These are phyloP conservation scores for Ptychoptera albimana DNA, from an alignment of 2,888 invertebrate species.

Conservation along the genomic window DNA sequence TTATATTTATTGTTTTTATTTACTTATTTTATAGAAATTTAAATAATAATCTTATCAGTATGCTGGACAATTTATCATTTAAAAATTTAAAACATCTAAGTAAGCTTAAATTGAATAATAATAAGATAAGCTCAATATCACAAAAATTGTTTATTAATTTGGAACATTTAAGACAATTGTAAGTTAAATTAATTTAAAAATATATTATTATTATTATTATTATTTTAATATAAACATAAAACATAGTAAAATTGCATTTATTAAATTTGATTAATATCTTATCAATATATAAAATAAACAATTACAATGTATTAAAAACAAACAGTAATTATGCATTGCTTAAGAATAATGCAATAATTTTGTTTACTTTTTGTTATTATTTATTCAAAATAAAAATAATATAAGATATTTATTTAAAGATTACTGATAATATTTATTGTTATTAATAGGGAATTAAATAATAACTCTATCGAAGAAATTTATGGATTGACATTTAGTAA, in stretches of 20 bases:
- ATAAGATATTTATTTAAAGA: too few species aligned
- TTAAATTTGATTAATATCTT: too few species aligned
- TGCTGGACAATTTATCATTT: conserved; percentile 46
- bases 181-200: conserved; percentile 1
- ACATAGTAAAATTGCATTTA: too few species aligned
- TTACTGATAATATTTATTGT: too few species aligned
- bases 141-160: conserved; percentile 37
- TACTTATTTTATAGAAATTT: conserved; percentile 37
- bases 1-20: background rate
- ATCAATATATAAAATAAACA: too few species aligned
- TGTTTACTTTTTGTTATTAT: too few species aligned
- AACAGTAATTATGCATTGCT: too few species aligned
- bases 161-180: conserved; percentile 18
- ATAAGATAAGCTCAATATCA: conserved; percentile 28
- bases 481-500: conserved; percentile 82
- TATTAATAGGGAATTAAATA: conserved; percentile 52
- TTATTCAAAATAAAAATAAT: too few species aligned
- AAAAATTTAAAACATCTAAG: conserved; percentile 14
- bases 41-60: conserved; percentile 54
- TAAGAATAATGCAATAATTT: too few species aligned
- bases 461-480: conserved; percentile 61
- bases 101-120: conserved; percentile 31
- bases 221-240: too few species aligned
- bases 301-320: too few species aligned
- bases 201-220: too few species aligned